Evolutionary conservation across 2,888 invertebrate genomes (phyloP).

Genomic region (Chouioia cunea): DNA sequence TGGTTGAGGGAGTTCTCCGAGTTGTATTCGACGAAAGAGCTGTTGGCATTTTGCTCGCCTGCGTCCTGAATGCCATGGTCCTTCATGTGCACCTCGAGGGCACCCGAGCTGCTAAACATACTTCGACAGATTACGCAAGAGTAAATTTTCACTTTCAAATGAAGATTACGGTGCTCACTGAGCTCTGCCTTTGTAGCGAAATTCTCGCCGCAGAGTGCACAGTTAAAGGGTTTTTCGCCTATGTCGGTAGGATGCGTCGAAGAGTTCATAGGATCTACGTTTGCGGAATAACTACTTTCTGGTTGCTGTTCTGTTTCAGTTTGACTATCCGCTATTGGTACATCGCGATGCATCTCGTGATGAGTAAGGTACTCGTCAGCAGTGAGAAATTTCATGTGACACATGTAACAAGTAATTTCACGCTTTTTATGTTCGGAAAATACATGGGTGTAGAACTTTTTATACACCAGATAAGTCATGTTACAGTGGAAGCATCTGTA

Average conservation of each 20-base stretch:
- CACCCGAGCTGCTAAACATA: slow-evolving; percentile 75
- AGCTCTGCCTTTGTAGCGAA: slow-evolving; percentile 74
- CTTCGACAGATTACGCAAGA: slow-evolving; percentile 73
- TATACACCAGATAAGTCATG: slow-evolving; percentile 62
- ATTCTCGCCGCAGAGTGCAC: slow-evolving; percentile 75
- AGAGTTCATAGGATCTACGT: slow-evolving; percentile 20
- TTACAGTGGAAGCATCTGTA: slow-evolving; percentile 62
- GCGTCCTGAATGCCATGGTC: slow-evolving; percentile 61
- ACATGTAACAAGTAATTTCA: slow-evolving; percentile 70
- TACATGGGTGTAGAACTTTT: slow-evolving; percentile 61
- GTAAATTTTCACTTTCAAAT: slow-evolving; percentile 76
- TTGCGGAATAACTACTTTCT: too few species aligned
- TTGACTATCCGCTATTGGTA: not conserved
- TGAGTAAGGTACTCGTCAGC: slow-evolving; percentile 71
- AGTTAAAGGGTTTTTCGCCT: slow-evolving; percentile 61
- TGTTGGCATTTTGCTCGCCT: slow-evolving; percentile 54
- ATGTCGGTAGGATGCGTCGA: slow-evolving; percentile 19
- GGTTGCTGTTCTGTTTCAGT: too few species aligned
- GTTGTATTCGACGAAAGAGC: slow-evolving; percentile 54
- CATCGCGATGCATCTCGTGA: slow-evolving; percentile 56
- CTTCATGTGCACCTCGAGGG: slow-evolving; percentile 64
- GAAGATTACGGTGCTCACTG: slow-evolving; percentile 76
- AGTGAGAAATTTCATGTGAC: slow-evolving; percentile 69
- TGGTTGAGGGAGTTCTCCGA: slow-evolving; percentile 36
- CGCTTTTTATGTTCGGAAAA: slow-evolving; percentile 57